Base-by-base conservation (phyloP, 1,140 invertebrate species). In the Chelonus insularis region DNA sequence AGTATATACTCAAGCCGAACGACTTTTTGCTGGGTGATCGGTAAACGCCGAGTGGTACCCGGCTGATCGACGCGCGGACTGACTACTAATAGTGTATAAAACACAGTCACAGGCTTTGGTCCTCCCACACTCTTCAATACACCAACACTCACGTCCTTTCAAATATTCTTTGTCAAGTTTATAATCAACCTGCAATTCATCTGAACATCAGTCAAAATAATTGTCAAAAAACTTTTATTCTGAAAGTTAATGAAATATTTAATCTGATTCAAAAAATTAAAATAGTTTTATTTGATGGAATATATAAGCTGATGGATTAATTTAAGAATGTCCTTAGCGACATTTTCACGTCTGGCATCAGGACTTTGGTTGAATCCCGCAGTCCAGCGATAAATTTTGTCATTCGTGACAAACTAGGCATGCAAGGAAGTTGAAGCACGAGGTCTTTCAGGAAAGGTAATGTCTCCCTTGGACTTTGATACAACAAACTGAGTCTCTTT, bases 361-460 rank as follows among this genome's bases (percentile, higher is more conserved):
- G n/a, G n/a, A 7, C 16, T 29, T 16, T 23, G n/a, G 7, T 2
- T 39, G 51, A 20, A 16, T 21, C 20, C 21, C 8, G 11, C 4
- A 9, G 12, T 14, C n/a, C 21, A 29, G 57, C 47, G 32, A 64
- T 64, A 60, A 61, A 66, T 66, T 29, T 29, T 61, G 57, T 66
- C 57, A 61, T 64, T 54, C 51, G 50, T 66, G 65, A 61, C 57
- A 66, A 64, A 66, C 62, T 57, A 62, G 58, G 65, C 57, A 64
- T 45, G 51, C 56, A 39, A 57, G 41, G 50, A 34, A 47, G 39
- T 41, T 47, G 29, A 39, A 37, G 12, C 9, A 37, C 36, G 36
- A 51, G 23, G 48, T 25, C 12, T 34, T 11, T 51, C 48, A 51
- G 9, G 48, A 51, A 51, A 51, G 48, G 48, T 51, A 51, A 51